Percentiles rank a stretch among this genome's conserved stretches.
These are phyloP conservation scores for Pangasius macronema DNA, from an alignment of 2,797 vertebrate species.

Conservation along the genomic window DNA sequence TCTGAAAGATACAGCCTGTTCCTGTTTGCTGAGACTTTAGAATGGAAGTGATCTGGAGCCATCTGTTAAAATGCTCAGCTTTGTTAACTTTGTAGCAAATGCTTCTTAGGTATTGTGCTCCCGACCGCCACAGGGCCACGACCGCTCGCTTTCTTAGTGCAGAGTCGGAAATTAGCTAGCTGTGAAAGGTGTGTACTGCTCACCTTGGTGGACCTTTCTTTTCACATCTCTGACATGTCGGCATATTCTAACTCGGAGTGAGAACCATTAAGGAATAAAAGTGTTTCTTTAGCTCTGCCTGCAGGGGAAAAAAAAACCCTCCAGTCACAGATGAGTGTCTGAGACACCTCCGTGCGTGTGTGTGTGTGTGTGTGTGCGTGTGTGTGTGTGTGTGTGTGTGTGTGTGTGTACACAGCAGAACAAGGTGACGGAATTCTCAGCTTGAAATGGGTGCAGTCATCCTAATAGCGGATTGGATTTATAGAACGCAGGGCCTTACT, in stretches of 20 bases:
- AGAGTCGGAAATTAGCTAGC: constrained; percentile 7
- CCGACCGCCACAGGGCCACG: background rate
- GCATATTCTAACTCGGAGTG: background rate
- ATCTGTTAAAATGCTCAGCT: background rate
- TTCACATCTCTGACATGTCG: background rate
- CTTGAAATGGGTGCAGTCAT: background rate
- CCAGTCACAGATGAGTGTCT: background rate
- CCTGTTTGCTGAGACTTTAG: background rate
- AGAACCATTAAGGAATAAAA: constrained; percentile 32
- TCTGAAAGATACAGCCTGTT: background rate
- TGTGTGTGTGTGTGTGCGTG: background rate
- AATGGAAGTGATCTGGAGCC: background rate
- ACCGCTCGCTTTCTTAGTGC: background rate
- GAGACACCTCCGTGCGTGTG: background rate
- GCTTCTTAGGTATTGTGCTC: background rate
- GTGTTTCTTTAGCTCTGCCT: constrained; percentile 8
- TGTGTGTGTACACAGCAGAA: background rate
- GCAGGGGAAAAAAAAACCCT: background rate
- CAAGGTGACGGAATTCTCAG: background rate
- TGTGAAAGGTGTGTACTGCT: background rate
- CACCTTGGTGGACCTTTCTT: constrained; percentile 7
- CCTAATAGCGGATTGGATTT: background rate
- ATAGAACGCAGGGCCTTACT: background rate
- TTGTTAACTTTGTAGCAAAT: constrained; percentile 2
- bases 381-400: background rate